Evolutionary conservation across 2,888 invertebrate species (phyloP), one percentile per base, ranked within the genome.

Genomic region (Spialia ferax): DNA sequence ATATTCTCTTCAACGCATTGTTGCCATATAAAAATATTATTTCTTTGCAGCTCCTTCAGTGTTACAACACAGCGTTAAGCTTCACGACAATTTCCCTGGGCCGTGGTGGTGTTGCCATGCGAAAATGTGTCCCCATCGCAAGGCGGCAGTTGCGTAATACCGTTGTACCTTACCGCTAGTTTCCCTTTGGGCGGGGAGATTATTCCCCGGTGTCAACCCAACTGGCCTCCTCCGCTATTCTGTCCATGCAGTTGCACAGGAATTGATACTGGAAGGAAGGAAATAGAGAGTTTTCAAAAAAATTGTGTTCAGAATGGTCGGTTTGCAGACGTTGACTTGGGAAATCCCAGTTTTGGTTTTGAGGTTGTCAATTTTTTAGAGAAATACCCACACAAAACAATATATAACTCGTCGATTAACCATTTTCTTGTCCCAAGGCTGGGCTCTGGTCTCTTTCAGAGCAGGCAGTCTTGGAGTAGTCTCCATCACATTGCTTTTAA

Each of bases 201-300:
- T 97, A 97, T 89, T 97, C 97, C 60, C 97, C 97, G 56, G 96
- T 96, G 85, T 97, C 97, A 68, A 96, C 95, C 97, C 97, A 97
- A 88, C 96, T 97, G 75, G 96, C 96, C 87, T 99, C 99, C 86
- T 98, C 98, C 85, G 97, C 96, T 95, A 99, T 97, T 94, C 98
- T 95, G 87, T 99, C 98, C 94, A 99, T 98, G 89, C 99, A 99
- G 88, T 99, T 99, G 89, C 96, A 96, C 83, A 98, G 95, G 94
- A 96, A 98, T 81, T 97, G 96, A 82, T 97, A 97, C 98, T 98
- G 95, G 15, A 95, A 95, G 2, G 2, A 11, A 45, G 7, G 6
- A 23, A 15, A 42, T 3, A 1, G n/a, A 10, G n/a, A 15, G 2
- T 1, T 35, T 35, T 11, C 10, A 35, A 35, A 0, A 35, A n/a